Base-by-base conservation (phyloP, 2,113 vertebrate genomes). In the Casuarius casuarius region DNA sequence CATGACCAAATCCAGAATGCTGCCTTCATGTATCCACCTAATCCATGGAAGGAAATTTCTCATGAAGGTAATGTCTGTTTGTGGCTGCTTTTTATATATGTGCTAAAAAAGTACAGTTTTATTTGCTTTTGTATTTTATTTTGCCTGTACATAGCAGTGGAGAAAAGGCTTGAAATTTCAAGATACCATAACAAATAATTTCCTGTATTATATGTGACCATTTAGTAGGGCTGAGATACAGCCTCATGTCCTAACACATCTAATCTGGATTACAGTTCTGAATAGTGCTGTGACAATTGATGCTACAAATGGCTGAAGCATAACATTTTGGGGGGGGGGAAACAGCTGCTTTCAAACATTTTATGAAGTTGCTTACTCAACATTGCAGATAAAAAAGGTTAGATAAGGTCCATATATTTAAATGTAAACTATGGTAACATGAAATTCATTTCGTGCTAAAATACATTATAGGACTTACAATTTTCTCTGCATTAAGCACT, bases 1-100 rank as follows among this genome's bases (percentile, higher is more conserved):
- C 99, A 99, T 7, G 99, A 99, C 97, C 99, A 99, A 97, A 99
- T 99, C 97, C 99, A 99, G 97, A 99, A 99, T 73, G 99, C 99
- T 18, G 99, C 99, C 95, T 99, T 99, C 98, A 99, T 99, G 99
- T 99, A 99, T 89, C 99, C 99, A n/a, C 99, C 99, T 14, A 99
- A 99, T 76, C 99, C 99, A 42, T 99, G 99, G 99, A 99, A 99
- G 95, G 99, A 99, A 91, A 98, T 99, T 84, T 99, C 99, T 74
- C 98, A 97, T 54, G 99, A 99, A 98, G 99, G 99, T 99, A 98
- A 31, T 79, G 40, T 7, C 68, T 59, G 3, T 54, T 86, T 94
- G 23, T 61, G 38, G 5, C 22, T 87, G 4, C 1, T 40, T 80
- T 44, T 81, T 51, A 70, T 48, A 28, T 40, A 42, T 67, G 67